Conservation (phyloP, 23 tunicate genomes). For the Halocynthia roretzi region DNA sequence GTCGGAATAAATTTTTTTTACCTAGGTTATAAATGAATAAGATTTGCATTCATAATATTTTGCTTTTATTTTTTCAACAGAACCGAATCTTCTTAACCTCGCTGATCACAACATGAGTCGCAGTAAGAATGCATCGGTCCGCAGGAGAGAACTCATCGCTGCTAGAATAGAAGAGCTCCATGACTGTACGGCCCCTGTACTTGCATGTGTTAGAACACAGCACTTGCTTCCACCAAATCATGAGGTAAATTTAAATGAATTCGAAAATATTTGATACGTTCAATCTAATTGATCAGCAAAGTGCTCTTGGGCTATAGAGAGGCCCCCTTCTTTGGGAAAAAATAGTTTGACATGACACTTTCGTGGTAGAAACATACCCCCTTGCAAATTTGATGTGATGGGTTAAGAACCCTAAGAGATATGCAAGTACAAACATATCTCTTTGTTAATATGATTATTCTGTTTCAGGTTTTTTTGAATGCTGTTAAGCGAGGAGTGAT, state of each 20-base stretch:
- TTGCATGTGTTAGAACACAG: slow-evolving; percentile 52
- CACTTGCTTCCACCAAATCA: slow-evolving; percentile 80
- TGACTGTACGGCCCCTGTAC: slow-evolving; percentile 56
- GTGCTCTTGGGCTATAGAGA: too few species aligned
- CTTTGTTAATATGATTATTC: too few species aligned
- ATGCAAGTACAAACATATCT: too few species aligned
- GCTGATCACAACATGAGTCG: slow-evolving; percentile 13
- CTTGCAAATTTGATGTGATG: too few species aligned
- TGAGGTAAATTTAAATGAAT: slow-evolving; percentile 32
- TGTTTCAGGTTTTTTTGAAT: slow-evolving; percentile 29
- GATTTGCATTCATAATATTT: neutral
- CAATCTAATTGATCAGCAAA: too few species aligned
- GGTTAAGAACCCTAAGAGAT: too few species aligned
- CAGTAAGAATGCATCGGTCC: slow-evolving; percentile 17
- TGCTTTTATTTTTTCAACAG: neutral
- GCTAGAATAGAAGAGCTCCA: slow-evolving; percentile 62
- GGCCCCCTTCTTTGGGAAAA: too few species aligned
- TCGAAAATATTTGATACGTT: too few species aligned
- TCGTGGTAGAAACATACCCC: too few species aligned
- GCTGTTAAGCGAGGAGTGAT: slow-evolving; percentile 80
- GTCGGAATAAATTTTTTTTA: neutral
- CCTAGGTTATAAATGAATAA: neutral
- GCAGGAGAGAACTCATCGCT: slow-evolving; percentile 44
- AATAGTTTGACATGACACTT: too few species aligned
- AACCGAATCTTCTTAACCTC: slow-evolving; percentile 14